Conservation (phyloP, 2,888 invertebrate genomes). For the Phytoseiulus persimilis region DNA sequence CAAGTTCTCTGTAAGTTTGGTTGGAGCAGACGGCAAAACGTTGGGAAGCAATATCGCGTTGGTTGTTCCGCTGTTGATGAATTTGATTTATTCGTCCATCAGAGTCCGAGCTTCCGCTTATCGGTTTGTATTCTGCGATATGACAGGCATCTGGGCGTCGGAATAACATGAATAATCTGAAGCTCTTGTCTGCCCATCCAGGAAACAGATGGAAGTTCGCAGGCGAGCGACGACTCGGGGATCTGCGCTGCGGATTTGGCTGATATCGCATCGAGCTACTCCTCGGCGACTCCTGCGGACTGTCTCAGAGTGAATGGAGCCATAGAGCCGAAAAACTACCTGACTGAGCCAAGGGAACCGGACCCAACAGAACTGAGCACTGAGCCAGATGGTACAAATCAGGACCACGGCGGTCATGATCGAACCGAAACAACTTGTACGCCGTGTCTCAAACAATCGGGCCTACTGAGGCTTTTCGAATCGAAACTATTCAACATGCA, state of each 20-base stretch:
- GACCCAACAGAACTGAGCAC: slow-evolving; percentile 31
- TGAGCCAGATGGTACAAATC: neutral
- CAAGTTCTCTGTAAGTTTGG: neutral
- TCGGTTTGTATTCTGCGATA: too few species aligned
- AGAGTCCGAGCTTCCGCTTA: too few species aligned
- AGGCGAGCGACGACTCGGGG: slow-evolving; percentile 72
- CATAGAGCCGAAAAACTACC: slow-evolving; percentile 49
- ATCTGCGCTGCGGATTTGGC: slow-evolving; percentile 59
- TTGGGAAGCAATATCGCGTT: too few species aligned
- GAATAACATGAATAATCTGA: neutral
- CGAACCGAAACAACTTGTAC: slow-evolving; percentile 42
- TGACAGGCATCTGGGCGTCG: neutral
- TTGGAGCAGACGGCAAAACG: too few species aligned
- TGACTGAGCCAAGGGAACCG: slow-evolving; percentile 48
- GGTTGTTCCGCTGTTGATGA: too few species aligned
- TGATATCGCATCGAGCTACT: neutral
- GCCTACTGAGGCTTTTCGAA: slow-evolving; percentile 79
- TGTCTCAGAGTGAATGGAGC: slow-evolving; percentile 40
- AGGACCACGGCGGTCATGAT: neutral
- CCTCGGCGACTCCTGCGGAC: slow-evolving; percentile 10
- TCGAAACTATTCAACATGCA: slow-evolving; percentile 96
- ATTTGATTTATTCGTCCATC: too few species aligned
- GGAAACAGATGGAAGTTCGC: slow-evolving; percentile 55
- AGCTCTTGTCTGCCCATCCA: neutral
- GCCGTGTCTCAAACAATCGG: slow-evolving; percentile 49